These are phyloP conservation scores for Calephelis virginiensis DNA, from an alignment of 1,140 invertebrate genomes.

Conservation along the genomic window DNA sequence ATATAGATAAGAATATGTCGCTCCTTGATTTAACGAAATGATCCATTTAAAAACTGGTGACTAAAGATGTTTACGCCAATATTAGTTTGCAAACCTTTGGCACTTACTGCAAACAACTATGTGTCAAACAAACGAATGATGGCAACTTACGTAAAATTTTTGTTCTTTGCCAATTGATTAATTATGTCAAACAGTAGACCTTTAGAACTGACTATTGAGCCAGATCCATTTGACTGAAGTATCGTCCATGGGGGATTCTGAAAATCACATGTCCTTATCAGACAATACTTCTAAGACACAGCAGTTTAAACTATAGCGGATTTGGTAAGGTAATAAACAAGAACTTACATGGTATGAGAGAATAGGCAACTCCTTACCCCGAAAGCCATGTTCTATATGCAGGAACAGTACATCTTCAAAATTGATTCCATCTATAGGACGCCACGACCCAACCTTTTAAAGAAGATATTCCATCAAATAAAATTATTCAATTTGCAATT, in stretches of 20 bases:
- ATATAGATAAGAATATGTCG: too few relatives aligned
- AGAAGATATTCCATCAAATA: constrained; percentile 31
- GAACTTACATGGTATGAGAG: constrained; percentile 84
- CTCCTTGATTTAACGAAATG: too few relatives aligned
- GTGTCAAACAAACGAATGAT: too few relatives aligned
- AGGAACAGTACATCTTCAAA: constrained; percentile 87
- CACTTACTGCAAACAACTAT: too few relatives aligned
- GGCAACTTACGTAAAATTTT: constrained; percentile 89
- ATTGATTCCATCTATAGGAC: constrained; percentile 82
- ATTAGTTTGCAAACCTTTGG: too few relatives aligned
- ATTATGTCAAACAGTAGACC: constrained; percentile 91
- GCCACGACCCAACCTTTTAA: constrained; percentile 85
- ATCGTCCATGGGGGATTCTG: constrained; percentile 94
- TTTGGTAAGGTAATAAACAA: background rate
- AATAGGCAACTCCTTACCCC: constrained; percentile 84
- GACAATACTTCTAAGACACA: too few relatives aligned
- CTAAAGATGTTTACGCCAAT: too few relatives aligned
- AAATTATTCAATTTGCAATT: too few relatives aligned
- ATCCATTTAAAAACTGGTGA: too few relatives aligned
- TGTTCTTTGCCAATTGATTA: constrained; percentile 84
- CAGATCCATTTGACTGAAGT: constrained; percentile 79
- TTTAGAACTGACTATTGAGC: constrained; percentile 77
- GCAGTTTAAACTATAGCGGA: too few relatives aligned
- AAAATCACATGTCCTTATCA: constrained; percentile 22
- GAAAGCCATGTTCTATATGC: constrained; percentile 87